Conservation (phyloP, 2,797 vertebrate genomes). For the Gallinago solitaria region DNA sequence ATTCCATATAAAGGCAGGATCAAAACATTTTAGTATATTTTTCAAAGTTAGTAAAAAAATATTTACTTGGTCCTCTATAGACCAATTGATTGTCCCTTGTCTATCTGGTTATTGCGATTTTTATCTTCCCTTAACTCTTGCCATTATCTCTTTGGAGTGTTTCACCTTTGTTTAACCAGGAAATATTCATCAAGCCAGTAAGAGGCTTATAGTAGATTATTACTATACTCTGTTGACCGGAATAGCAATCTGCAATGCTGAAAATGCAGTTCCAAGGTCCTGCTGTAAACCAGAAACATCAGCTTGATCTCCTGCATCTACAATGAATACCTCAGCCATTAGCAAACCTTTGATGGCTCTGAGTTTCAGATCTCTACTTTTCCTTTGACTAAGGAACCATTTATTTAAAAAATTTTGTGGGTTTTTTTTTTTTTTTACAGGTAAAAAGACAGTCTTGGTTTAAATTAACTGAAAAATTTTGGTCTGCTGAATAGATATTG, state of each 20-base stretch:
- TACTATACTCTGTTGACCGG: neutral
- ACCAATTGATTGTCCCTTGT: neutral
- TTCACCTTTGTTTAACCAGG: neutral
- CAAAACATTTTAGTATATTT: neutral
- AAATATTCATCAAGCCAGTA: neutral
- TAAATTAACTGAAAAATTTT: neutral
- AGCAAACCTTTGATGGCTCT: neutral
- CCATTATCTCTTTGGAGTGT: neutral
- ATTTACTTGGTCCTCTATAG: neutral
- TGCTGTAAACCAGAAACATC: neutral
- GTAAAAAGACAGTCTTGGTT: neutral
- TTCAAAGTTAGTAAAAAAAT: neutral
- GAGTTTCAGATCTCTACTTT: neutral
- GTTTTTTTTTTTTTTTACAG: neutral
- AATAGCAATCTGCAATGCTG: neutral
- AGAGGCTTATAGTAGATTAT: neutral
- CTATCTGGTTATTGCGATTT: neutral
- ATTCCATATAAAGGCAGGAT: neutral
- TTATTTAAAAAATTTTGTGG: neutral
- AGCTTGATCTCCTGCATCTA: neutral
- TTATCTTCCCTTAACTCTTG: neutral
- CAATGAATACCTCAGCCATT: neutral
- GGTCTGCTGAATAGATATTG: neutral
- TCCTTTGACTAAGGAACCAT: neutral
- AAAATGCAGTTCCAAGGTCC: neutral